Percentiles rank a stretch among this genome's conserved stretches.
phyloP scores from a whole-genome alignment of 1,140 invertebrate species.

The Ceratina calcarata region DNA sequence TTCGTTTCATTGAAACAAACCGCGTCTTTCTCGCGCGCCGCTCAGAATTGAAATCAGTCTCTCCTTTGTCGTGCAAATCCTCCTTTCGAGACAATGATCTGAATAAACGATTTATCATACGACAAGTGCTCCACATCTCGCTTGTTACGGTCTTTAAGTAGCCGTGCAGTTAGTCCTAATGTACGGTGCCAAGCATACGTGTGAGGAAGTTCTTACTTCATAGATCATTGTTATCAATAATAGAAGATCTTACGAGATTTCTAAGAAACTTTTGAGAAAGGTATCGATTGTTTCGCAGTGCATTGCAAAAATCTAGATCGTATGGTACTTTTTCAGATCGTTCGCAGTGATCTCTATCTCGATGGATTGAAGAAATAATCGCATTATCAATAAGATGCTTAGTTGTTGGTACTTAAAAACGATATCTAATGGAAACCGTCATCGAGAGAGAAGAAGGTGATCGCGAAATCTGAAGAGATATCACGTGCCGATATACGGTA shows the following conservation, averaged over 20 bases:
- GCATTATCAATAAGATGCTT: conserved; percentile 3
- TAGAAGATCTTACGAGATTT: no score
- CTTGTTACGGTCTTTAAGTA: no score
- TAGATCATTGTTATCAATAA: no score
- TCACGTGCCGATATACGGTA: conserved; percentile 28
- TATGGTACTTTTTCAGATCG: neutral
- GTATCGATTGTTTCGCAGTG: no score
- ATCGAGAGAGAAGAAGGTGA: conserved; percentile 27
- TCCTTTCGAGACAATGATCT: neutral
- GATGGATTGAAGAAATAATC: neutral
- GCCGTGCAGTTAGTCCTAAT: no score
- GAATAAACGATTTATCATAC: no score
- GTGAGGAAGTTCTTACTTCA: no score
- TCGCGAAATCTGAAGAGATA: conserved; percentile 39
- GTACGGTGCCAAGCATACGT: no score
- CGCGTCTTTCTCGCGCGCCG: neutral
- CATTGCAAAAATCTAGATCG: no score
- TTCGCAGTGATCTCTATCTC: neutral
- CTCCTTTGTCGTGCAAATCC: neutral
- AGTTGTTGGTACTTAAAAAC: conserved; percentile 17
- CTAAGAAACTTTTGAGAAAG: no score
- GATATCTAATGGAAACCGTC: conserved; percentile 14
- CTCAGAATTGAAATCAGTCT: conserved; percentile 13
- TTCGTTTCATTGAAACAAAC: neutral
- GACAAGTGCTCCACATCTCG: no score